phyloP scores from a whole-genome alignment of 2,888 invertebrate genomes.

The Cerceris rybyensis region DNA sequence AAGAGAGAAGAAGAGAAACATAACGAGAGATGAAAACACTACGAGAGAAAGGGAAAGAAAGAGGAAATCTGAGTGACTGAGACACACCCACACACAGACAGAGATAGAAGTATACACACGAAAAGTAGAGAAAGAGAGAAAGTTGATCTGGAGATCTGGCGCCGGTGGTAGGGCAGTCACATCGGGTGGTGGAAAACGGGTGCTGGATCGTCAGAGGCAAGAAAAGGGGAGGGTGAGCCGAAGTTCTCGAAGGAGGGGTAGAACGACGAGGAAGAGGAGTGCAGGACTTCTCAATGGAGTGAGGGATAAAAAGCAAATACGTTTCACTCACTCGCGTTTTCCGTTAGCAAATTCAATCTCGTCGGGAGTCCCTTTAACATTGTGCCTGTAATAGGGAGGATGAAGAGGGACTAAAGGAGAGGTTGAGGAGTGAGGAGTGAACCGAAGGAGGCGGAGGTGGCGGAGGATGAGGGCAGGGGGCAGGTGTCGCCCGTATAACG shows the following conservation, averaged over 20 bases:
- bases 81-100: background rate
- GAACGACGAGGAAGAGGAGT: conserved; percentile 55
- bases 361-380: conserved; percentile 80
- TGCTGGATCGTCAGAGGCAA: conserved; percentile 47
- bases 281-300: conserved; percentile 76
- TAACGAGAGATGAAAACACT: background rate
- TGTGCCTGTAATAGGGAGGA: conserved; percentile 80
- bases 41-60: conserved; percentile 1
- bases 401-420: conserved; percentile 74
- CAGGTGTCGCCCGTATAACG: conserved; percentile 80
- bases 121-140: conserved; percentile 23
- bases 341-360: conserved; percentile 81
- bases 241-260: conserved; percentile 38
- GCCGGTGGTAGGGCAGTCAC: conserved; percentile 58
- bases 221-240: conserved; percentile 41
- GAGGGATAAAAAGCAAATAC: conserved; percentile 81
- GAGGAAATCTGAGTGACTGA: background rate
- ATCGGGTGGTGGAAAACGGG: conserved; percentile 39
- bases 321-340: conserved; percentile 81
- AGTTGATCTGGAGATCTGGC: conserved; percentile 57
- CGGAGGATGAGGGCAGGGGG: conserved; percentile 59
- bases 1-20: conserved; percentile 14
- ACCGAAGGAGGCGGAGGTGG: conserved; percentile 56
- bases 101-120: background rate
- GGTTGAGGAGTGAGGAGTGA: conserved; percentile 67